Evolutionary conservation across 2,113 vertebrate species (phyloP).

Genomic region (Scopus umbretta): DNA sequence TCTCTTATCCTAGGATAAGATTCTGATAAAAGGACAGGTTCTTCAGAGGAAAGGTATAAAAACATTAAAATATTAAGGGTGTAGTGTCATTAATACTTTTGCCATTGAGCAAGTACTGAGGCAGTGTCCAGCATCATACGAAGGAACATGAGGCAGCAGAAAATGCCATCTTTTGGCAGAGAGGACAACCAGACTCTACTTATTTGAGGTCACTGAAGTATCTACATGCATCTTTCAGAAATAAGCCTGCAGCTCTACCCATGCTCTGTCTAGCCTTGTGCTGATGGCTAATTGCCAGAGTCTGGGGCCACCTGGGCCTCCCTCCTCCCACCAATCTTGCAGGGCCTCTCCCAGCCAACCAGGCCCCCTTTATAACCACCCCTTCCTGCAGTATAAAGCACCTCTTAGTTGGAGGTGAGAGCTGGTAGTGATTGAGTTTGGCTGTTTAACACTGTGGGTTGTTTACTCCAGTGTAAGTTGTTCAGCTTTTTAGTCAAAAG

Average conservation of each 20-base stretch:
- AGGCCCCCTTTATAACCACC: background rate
- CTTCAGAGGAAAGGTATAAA: background rate
- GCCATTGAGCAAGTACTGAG: background rate
- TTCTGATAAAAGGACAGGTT: background rate
- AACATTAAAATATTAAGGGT: background rate
- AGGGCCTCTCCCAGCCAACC: background rate
- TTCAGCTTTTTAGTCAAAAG: background rate
- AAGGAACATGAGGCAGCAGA: background rate
- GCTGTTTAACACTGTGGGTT: fast-evolving
- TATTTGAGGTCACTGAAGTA: background rate
- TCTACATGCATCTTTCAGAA: background rate
- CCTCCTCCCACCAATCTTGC: background rate
- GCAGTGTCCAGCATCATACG: background rate
- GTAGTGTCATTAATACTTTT: background rate
- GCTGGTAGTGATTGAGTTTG: background rate
- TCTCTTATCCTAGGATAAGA: background rate
- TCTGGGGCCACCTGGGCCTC: background rate
- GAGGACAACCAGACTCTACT: background rate
- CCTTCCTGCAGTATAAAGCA: fast-evolving
- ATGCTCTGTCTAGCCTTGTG: background rate
- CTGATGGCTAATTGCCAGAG: background rate
- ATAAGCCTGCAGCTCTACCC: background rate
- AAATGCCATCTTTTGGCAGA: background rate
- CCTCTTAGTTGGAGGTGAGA: background rate
- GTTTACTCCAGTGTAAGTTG: background rate